Evolutionary conservation across 2,797 vertebrate genomes (phyloP).

Genomic region (Manis pentadactyla): DNA sequence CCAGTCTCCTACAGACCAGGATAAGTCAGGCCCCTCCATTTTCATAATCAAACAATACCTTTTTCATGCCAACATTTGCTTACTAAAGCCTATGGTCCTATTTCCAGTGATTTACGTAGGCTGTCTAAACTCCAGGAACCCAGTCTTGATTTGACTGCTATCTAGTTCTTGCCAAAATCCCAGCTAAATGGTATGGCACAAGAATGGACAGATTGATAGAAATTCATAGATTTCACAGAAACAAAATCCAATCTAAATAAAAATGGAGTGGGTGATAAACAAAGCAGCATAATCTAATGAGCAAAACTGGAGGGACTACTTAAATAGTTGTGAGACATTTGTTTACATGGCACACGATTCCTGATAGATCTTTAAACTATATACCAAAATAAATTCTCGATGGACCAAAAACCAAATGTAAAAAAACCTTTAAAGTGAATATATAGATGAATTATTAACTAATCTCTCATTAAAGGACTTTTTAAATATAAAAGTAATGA

Average conservation of each 20-base stretch:
- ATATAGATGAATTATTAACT: neutral
- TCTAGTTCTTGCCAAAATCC: constrained; percentile 41
- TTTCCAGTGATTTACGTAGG: constrained; percentile 44
- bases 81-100: constrained; percentile 3
- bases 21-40: neutral
- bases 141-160: constrained; percentile 19
- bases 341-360: neutral
- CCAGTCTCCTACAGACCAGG: neutral
- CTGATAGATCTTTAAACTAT: neutral
- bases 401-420: neutral
- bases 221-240: neutral
- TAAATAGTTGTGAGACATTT: neutral
- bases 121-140: constrained; percentile 32
- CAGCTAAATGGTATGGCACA: constrained; percentile 46
- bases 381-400: constrained; percentile 32
- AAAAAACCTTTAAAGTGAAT: neutral
- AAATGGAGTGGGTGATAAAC: constrained; percentile 28
- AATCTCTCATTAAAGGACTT: neutral
- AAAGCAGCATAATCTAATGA: neutral
- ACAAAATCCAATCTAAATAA: constrained; percentile 38
- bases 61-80: neutral
- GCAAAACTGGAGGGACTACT: neutral
- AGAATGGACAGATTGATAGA: constrained; percentile 32
- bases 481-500: constrained; percentile 25
- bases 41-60: neutral